A percentile compares a stretch with the other conserved stretches of the same genome.
Conservation (phyloP, 37 sponge, comb jelly and placozoan genomes). For the Oscarella lobularis region DNA sequence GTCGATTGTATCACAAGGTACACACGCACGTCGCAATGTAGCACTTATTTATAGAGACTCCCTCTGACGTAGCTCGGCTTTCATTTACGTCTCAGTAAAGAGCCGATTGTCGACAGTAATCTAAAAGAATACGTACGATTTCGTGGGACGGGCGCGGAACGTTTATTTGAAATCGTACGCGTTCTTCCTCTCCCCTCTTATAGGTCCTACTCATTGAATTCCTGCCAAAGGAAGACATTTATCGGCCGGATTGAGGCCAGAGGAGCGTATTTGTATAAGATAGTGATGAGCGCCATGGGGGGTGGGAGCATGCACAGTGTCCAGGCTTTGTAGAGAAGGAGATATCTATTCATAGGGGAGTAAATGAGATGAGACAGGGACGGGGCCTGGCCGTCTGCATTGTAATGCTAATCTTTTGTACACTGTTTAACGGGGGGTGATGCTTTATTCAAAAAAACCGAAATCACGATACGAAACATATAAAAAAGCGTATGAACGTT, state of each 20-base stretch:
- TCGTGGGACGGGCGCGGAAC: not conserved
- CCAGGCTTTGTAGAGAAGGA: too few relatives aligned
- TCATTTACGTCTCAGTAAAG: conserved; percentile 40
- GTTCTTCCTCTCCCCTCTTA: not conserved
- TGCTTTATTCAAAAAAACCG: too few relatives aligned
- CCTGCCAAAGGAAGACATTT: conserved; percentile 40
- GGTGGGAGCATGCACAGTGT: too few relatives aligned
- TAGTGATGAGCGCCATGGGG: too few relatives aligned
- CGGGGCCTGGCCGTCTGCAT: too few relatives aligned
- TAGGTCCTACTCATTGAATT: conserved; percentile 64
- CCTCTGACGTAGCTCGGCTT: conserved; percentile 38
- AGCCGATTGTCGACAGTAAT: conserved; percentile 33
- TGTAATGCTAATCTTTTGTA: too few relatives aligned
- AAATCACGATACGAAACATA: too few relatives aligned
- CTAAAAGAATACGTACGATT: conserved; percentile 68
- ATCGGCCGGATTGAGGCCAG: conserved; percentile 40
- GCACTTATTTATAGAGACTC: not conserved
- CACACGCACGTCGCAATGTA: not conserved
- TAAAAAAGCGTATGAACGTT: too few relatives aligned
- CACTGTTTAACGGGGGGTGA: too few relatives aligned
- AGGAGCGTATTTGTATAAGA: too few relatives aligned
- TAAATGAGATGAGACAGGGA: too few relatives aligned
- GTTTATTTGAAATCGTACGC: not conserved
- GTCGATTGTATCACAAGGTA: conserved; percentile 68
- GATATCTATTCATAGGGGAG: too few relatives aligned